Evolutionary conservation across 1,140 invertebrate genomes (phyloP).

Genomic region (Eurosta solidaginis): DNA sequence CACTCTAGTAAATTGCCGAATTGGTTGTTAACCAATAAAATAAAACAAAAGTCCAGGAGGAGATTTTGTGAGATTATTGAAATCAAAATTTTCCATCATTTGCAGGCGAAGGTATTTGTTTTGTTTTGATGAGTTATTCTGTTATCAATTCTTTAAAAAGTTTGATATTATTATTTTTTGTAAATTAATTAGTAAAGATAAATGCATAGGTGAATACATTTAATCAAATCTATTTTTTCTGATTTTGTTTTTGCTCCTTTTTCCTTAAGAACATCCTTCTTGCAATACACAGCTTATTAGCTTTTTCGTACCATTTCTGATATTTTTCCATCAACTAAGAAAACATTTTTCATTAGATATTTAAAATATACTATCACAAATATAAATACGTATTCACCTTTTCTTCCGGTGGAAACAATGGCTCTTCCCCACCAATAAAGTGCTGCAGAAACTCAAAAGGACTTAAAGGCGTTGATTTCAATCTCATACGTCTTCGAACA

Average conservation of each 20-base stretch:
- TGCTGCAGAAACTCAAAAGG: slow-evolving; percentile 49
- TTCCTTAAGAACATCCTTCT: slow-evolving; percentile 29
- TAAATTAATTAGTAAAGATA: too few species aligned
- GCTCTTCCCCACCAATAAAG: slow-evolving; percentile 41
- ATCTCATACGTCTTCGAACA: slow-evolving; percentile 45
- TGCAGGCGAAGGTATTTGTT: too few species aligned
- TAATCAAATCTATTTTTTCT: slow-evolving; percentile 1
- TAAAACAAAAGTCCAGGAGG: too few species aligned
- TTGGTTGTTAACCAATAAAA: too few species aligned
- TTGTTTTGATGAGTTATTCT: too few species aligned
- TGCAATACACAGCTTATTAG: slow-evolving; percentile 10
- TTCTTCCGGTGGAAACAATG: slow-evolving; percentile 47
- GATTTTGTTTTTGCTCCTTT: slow-evolving; percentile 26
- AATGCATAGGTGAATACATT: too few species aligned
- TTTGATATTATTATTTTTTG: too few species aligned
- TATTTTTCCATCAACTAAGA: slow-evolving; percentile 34
- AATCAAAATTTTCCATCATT: too few species aligned
- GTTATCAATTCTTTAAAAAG: too few species aligned
- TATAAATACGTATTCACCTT: slow-evolving; percentile 11
- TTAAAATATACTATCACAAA: not conserved
- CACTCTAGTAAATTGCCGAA: too few species aligned
- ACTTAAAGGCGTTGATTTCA: slow-evolving; percentile 39
- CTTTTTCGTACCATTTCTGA: slow-evolving; percentile 33
- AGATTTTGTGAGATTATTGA: too few species aligned
- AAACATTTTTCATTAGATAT: not conserved